These are phyloP conservation scores for Neoseiulus cucumeris DNA, from an alignment of 1,140 invertebrate genomes.

Conservation along the genomic window DNA sequence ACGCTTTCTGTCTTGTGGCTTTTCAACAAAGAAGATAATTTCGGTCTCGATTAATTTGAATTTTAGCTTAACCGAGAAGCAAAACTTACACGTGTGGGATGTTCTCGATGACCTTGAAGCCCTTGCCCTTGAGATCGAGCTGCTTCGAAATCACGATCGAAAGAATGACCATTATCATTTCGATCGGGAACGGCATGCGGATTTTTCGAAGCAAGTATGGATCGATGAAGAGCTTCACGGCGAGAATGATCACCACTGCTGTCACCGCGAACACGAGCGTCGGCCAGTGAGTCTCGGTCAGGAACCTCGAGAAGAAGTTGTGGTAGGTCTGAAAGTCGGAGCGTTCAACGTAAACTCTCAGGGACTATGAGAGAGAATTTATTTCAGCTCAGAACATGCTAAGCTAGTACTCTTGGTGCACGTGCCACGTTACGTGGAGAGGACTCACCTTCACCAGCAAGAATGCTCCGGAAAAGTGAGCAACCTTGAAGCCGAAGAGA, in stretches of 20 bases:
- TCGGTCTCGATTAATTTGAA: too few relatives aligned
- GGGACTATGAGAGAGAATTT: too few relatives aligned
- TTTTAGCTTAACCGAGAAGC: too few relatives aligned
- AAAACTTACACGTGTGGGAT: conserved; percentile 51
- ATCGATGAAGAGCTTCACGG: conserved; percentile 11
- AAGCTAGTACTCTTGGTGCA: too few relatives aligned
- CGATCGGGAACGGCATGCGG: background rate
- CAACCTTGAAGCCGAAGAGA: conserved; percentile 27
- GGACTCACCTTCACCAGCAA: conserved; percentile 28
- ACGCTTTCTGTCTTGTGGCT: too few relatives aligned
- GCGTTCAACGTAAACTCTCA: too few relatives aligned
- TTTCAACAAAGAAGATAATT: too few relatives aligned
- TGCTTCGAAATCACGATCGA: conserved; percentile 48
- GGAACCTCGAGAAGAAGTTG: conserved; percentile 40
- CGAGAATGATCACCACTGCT: conserved; percentile 7
- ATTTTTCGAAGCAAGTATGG: background rate
- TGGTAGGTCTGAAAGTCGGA: conserved; percentile 37
- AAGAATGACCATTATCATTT: conserved; percentile 28
- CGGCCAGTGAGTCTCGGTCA: conserved; percentile 36
- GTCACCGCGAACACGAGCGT: conserved; percentile 25
- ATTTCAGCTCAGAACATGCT: too few relatives aligned
- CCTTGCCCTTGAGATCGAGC: conserved; percentile 32
- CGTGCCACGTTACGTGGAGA: too few relatives aligned
- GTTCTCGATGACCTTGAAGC: conserved; percentile 41
- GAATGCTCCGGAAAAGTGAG: conserved; percentile 25